Conservation (phyloP, 2,797 vertebrate genomes). For the Lophius americanus region DNA sequence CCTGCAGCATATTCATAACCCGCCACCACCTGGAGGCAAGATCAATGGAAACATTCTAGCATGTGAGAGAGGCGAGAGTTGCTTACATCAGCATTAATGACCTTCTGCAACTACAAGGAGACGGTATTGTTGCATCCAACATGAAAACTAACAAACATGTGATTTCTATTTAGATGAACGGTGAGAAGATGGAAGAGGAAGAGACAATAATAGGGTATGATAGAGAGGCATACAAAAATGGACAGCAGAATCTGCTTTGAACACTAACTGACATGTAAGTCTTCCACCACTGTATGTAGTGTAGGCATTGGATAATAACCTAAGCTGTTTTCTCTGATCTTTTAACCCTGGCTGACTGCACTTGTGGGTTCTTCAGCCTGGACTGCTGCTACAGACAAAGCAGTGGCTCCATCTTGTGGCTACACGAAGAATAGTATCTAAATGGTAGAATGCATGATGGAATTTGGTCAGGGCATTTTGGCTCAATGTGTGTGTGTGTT, state of each 20-base stretch:
- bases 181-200: slow-evolving; percentile 46
- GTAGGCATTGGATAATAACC: slow-evolving; percentile 40
- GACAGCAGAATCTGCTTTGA: slow-evolving; percentile 13
- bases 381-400: slow-evolving; percentile 22
- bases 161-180: slow-evolving; percentile 53
- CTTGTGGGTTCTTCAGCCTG: slow-evolving; percentile 32
- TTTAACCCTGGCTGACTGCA: slow-evolving; percentile 29
- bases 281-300: slow-evolving; percentile 3
- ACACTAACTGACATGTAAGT: slow-evolving; percentile 22
- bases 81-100: slow-evolving; percentile 19
- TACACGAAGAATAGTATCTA: slow-evolving; percentile 13
- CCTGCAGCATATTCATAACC: slow-evolving; percentile 45
- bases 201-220: slow-evolving; percentile 9
- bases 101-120: background rate
- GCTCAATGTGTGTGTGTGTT: slow-evolving; percentile 19
- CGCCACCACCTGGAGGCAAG: slow-evolving; percentile 59
- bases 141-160: background rate
- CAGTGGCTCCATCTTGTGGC: slow-evolving; percentile 77
- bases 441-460: background rate
- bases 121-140: slow-evolving; percentile 39
- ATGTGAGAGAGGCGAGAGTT: slow-evolving; percentile 7
- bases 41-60: slow-evolving; percentile 37
- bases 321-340: slow-evolving; percentile 49
- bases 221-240: background rate
- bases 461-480: slow-evolving; percentile 23